phyloP scores from a whole-genome alignment of 2,888 invertebrate species.

The Andrena praecox region DNA sequence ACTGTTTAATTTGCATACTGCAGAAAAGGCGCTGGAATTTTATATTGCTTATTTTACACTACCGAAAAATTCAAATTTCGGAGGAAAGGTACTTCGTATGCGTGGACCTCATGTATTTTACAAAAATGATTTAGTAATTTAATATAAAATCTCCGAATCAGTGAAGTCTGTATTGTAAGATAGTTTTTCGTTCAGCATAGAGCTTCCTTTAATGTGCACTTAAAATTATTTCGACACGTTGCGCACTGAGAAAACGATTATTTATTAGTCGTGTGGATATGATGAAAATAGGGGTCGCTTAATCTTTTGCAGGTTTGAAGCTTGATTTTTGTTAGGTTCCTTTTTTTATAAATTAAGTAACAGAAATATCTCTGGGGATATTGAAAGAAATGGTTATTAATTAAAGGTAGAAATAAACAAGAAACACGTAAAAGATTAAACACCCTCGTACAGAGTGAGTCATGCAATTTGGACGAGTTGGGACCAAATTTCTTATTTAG shows the following conservation, averaged over 20 bases:
- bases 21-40: no score
- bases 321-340: not conserved
- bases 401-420: not conserved
- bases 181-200: slow-evolving; percentile 35
- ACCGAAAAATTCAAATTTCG: not conserved
- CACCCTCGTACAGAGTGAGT: not conserved
- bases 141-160: slow-evolving; percentile 11
- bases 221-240: not conserved
- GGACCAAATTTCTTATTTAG: no score
- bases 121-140: not conserved
- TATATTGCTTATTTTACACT: not conserved
- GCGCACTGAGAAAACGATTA: not conserved
- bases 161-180: slow-evolving; percentile 38
- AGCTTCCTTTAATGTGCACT: not conserved
- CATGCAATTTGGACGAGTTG: not conserved
- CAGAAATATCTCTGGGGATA: no score
- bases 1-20: not conserved
- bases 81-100: not conserved
- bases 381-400: no score
- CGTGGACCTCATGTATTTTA: not conserved
- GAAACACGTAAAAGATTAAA: slow-evolving; percentile 6
- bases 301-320: not conserved
- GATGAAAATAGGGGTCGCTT: not conserved
- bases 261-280: not conserved
- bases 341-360: no score